Conservation (phyloP, 2,797 vertebrate genomes). For the Hyperoplus lanceolatus region DNA sequence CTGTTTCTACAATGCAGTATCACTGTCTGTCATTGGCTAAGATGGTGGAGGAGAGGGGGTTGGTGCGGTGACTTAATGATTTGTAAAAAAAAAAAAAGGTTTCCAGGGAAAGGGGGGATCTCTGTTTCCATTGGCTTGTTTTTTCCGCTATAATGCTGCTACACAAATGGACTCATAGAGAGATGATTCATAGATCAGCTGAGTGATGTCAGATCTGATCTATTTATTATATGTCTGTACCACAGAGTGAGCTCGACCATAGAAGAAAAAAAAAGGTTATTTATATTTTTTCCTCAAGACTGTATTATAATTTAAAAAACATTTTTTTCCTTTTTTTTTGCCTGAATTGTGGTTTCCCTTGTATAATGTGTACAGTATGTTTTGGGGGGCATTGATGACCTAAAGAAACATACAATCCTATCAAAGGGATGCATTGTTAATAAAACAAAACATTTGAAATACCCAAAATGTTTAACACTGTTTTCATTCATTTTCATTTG, state of each 20-base stretch:
- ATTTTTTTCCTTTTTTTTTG: conserved; percentile 89
- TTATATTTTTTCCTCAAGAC: conserved; percentile 98
- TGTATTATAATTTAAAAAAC: conserved; percentile 96
- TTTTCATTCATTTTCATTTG: conserved; percentile 3
- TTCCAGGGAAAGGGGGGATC: conserved; percentile 77
- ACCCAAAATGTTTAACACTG: conserved; percentile 48
- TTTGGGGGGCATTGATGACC: conserved; percentile 91
- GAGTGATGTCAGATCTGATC: conserved; percentile 93
- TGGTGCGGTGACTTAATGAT: conserved; percentile 64
- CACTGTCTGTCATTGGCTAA: conserved; percentile 75
- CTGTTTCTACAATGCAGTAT: conserved; percentile 85
- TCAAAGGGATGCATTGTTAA: conserved; percentile 98
- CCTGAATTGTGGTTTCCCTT: conserved; percentile 91
- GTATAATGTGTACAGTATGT: conserved; percentile 97
- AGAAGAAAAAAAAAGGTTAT: conserved; percentile 92
- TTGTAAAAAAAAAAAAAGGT: conserved; percentile 65
- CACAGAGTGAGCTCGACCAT: conserved; percentile 91
- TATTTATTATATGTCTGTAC: conserved; percentile 98
- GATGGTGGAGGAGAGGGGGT: conserved; percentile 38
- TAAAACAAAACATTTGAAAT: conserved; percentile 90
- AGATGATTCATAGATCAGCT: conserved; percentile 93
- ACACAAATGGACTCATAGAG: conserved; percentile 92
- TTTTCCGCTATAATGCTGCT: conserved; percentile 92
- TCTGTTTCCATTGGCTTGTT: conserved; percentile 83
- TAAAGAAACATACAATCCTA: conserved; percentile 93